Conservation (phyloP, 2,888 invertebrate species). For the Notodonta dromedarius region DNA sequence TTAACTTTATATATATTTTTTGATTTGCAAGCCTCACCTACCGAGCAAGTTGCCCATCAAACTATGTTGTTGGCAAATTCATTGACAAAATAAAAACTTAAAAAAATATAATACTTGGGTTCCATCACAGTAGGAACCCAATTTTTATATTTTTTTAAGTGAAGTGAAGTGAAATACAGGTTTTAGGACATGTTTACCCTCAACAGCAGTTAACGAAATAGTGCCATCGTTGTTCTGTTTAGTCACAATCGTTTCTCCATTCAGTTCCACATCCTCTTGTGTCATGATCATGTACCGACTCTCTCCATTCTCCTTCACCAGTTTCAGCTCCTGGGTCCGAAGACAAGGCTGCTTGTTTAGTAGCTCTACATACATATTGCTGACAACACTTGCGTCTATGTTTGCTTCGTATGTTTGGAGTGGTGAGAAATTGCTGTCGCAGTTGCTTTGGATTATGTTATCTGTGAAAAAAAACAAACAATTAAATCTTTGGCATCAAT, state of each 20-base stretch:
- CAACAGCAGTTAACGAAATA: conserved; percentile 65
- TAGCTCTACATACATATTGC: conserved; percentile 65
- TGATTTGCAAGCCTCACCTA: too few species aligned
- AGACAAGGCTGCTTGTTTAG: conserved; percentile 54
- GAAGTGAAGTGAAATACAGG: too few species aligned
- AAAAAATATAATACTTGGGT: too few species aligned
- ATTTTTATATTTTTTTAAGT: too few species aligned
- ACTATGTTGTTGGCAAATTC: too few species aligned
- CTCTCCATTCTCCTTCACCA: conserved; percentile 60
- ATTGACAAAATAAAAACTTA: too few species aligned
- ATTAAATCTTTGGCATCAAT: too few species aligned
- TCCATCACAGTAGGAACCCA: too few species aligned
- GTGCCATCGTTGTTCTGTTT: conserved; percentile 76
- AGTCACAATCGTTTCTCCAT: conserved; percentile 56
- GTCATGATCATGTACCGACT: conserved; percentile 64
- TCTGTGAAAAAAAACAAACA: conserved; percentile 17
- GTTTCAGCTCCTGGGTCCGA: conserved; percentile 59
- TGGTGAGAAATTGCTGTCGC: conserved; percentile 15
- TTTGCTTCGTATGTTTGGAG: conserved; percentile 29
- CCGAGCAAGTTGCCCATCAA: too few species aligned
- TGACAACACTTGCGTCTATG: conserved; percentile 42
- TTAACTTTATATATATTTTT: too few species aligned
- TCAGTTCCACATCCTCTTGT: conserved; percentile 47
- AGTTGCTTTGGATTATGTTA: conserved; percentile 4
- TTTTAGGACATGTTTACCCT: conserved; percentile 46